Evolutionary conservation across 2,797 vertebrate genomes (phyloP).

Genomic region (Helicolenus hilgendorfi): DNA sequence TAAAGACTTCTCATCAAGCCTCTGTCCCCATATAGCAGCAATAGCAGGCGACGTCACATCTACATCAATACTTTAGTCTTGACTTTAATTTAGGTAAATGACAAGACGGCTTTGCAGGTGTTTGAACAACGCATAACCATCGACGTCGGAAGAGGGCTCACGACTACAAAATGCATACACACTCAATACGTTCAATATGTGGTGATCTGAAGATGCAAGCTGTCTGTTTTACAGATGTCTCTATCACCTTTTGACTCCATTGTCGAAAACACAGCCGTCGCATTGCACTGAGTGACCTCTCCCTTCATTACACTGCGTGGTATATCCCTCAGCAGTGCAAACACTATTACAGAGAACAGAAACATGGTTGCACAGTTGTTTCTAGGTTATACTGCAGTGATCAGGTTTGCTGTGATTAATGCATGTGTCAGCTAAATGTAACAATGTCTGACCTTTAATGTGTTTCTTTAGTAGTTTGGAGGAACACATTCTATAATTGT

Average conservation of each 20-base stretch:
- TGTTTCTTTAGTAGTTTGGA: neutral
- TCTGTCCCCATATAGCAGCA: conserved; percentile 3
- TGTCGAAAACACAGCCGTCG: neutral
- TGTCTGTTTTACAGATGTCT: conserved; percentile 10
- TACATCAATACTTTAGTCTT: conserved; percentile 3
- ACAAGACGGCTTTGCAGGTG: conserved; percentile 27
- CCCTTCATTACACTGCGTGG: neutral
- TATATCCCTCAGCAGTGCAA: neutral
- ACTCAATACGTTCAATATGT: neutral
- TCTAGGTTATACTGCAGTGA: neutral
- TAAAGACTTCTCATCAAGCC: conserved; percentile 34
- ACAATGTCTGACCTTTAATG: neutral
- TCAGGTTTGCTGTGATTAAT: neutral
- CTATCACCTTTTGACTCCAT: neutral
- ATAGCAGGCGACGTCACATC: conserved; percentile 7
- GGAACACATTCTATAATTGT: neutral
- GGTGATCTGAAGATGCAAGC: neutral
- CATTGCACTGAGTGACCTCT: neutral
- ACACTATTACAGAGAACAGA: neutral
- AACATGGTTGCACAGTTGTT: neutral
- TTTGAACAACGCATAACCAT: neutral
- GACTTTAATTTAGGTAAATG: conserved; percentile 21
- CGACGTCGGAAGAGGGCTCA: neutral
- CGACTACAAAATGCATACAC: neutral
- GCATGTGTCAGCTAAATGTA: neutral